Base-by-base conservation (phyloP, 2,113 vertebrate species). In the Athene cunicularia region DNA sequence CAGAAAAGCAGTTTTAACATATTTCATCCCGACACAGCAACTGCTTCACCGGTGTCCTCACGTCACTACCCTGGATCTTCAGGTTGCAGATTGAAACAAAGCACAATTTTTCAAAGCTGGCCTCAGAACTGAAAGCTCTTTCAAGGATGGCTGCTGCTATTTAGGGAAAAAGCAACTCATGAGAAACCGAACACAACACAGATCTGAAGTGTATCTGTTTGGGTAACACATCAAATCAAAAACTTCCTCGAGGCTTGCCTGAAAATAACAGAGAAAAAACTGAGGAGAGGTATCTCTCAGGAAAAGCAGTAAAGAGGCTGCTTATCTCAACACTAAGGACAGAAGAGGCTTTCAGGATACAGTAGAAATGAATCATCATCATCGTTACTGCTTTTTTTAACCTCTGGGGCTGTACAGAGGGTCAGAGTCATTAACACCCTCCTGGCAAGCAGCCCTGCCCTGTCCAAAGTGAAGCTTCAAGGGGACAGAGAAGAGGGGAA, bases 381-480 rank as follows among this genome's bases (percentile, higher is more conserved):
- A 5, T 21, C 3, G 5, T 22, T 11, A 4, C 12, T 71, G 14
- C 14, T 12, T 37, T 16, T 22, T 47, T 7, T 33, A 28, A n/a
- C 35, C 37, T 4, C 33, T 11, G 22, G 30, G 72, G 49, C 43
- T 60, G 52, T 3, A 32, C 32, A n/a, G 70, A 45, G 15, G 58
- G 66, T 26, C 68, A 30, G 37, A 49, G 19, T 6, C 35, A 33
- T 9, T 13, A n/a, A 14, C 24, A n/a, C n/a, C 4, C 75, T 26
- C 7, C 2, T 0, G 6, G 71, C 33, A 35, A 2, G 0, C 2
- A 12, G 71, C 62, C 14, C 13, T 0, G 8, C 47, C n/a, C 67
- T 47, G 43, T 4, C 53, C 68, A 8, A 26, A 21, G n/a, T 0
- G 14, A 7, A 66, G 56, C 45, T 56, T 5, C 64, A 5, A 53